A percentile compares a stretch with the other conserved stretches of the same genome.
Conservation (phyloP, 2,888 invertebrate genomes). For the Drosophila koepferae region DNA sequence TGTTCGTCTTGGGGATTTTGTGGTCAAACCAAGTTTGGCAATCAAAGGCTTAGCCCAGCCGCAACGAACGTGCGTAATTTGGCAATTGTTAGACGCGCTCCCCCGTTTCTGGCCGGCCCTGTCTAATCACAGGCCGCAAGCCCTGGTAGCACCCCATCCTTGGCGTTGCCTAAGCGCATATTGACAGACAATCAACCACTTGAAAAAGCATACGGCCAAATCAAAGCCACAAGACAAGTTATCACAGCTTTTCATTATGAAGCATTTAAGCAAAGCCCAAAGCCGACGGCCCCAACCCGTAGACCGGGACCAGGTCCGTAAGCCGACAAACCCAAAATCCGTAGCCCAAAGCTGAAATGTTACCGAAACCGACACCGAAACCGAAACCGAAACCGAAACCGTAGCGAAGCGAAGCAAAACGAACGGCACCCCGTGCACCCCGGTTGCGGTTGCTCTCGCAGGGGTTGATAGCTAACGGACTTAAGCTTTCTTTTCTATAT, state of each 20-base stretch:
- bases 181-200: conserved; percentile 79
- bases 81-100: conserved; percentile 42
- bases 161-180: conserved; percentile 52
- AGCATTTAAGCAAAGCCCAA: conserved; percentile 69
- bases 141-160: conserved; percentile 15
- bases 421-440: conserved; percentile 34
- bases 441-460: conserved; percentile 35
- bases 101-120: not conserved
- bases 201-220: conserved; percentile 72
- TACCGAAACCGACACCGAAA: conserved; percentile 17
- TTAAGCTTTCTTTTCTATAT: conserved; percentile 33
- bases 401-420: conserved; percentile 18
- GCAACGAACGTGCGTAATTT: conserved; percentile 58
- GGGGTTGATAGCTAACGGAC: conserved; percentile 51
- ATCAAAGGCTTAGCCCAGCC: conserved; percentile 71
- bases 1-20: not conserved
- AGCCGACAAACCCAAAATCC: conserved; percentile 25
- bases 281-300: conserved; percentile 18
- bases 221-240: conserved; percentile 69
- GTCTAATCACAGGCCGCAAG: not conserved
- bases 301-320: not conserved
- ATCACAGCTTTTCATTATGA: conserved; percentile 79
- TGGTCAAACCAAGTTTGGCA: conserved; percentile 48
- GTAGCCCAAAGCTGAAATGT: conserved; percentile 24
- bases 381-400: conserved; percentile 16